Evolutionary conservation across 2,113 vertebrate species (phyloP).

Genomic region (Drymodes brunneopygia): DNA sequence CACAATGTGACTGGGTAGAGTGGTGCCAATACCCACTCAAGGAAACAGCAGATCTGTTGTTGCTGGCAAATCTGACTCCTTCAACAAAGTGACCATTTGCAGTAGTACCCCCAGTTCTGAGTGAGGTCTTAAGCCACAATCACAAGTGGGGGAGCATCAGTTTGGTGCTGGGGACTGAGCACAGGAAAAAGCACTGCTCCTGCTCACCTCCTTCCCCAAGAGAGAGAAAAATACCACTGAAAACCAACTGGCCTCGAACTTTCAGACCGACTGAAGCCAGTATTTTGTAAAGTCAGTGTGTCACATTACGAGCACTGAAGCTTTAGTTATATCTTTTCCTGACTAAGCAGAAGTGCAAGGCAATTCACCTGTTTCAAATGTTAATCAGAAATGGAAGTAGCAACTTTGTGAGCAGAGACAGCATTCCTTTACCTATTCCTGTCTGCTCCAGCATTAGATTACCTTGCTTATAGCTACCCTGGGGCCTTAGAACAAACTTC

Average conservation of each 20-base stretch:
- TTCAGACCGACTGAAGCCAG: not conserved
- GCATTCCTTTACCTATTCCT: not conserved
- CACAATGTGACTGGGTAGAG: not conserved
- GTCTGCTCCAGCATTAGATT: not conserved
- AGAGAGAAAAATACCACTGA: not conserved
- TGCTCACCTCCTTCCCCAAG: not conserved
- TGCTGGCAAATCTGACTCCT: not conserved
- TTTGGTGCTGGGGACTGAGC: not conserved
- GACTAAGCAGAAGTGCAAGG: not conserved
- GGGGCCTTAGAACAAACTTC: not conserved
- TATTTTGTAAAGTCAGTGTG: not conserved
- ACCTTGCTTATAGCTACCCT: not conserved
- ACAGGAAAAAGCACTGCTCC: not conserved
- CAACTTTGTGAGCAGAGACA: not conserved
- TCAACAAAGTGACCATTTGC: not conserved
- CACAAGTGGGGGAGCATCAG: accelerated
- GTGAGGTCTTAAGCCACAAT: not conserved
- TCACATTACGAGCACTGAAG: not conserved
- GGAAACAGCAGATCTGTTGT: not conserved
- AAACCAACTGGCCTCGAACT: not conserved
- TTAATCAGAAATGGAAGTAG: not conserved
- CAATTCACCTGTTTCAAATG: not conserved
- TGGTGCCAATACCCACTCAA: not conserved
- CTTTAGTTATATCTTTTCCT: not conserved
- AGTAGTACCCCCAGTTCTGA: not conserved